Evolutionary conservation across 1,140 invertebrate species (phyloP).

Genomic region (Drosophila takahashii): DNA sequence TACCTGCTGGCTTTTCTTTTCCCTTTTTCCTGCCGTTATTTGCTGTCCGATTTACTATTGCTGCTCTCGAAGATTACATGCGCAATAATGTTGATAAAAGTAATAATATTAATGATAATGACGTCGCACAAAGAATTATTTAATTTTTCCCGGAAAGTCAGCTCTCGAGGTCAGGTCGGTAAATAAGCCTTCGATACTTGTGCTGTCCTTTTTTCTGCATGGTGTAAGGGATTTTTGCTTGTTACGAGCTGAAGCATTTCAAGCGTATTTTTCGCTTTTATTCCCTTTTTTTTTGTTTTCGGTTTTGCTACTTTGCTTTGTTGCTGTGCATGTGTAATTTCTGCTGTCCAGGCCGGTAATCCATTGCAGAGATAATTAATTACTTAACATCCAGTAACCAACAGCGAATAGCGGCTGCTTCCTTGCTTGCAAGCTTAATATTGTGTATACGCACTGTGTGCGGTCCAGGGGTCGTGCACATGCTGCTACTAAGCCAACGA

Average conservation of each 20-base stretch:
- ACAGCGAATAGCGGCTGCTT: neutral
- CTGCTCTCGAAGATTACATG: conserved; percentile 31
- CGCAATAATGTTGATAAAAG: conserved; percentile 42
- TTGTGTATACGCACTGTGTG: conserved; percentile 38
- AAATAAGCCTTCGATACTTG: conserved; percentile 37
- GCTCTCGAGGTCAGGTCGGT: conserved; percentile 10
- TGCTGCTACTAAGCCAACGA: conserved; percentile 12
- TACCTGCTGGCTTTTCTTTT: conserved; percentile 16
- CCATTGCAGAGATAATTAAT: conserved; percentile 66
- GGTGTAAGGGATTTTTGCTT: conserved; percentile 14
- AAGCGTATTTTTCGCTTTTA: conserved; percentile 29
- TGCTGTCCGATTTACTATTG: conserved; percentile 12
- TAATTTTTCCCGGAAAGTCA: conserved; percentile 38
- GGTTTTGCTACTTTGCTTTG: conserved; percentile 18
- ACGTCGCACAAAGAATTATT: conserved; percentile 34
- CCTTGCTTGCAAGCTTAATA: conserved; percentile 5
- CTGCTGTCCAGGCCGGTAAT: conserved; percentile 42
- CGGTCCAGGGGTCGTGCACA: conserved; percentile 18
- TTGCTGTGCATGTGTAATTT: conserved; percentile 46
- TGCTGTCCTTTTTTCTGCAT: conserved; percentile 12
- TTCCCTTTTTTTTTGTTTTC: conserved; percentile 3
- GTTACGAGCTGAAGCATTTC: conserved; percentile 24
- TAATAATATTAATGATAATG: conserved; percentile 48
- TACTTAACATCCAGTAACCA: conserved; percentile 42
- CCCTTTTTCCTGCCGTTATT: conserved; percentile 11